Base-by-base conservation (phyloP, 2,797 vertebrate species). In the Cyclura pinguis region DNA sequence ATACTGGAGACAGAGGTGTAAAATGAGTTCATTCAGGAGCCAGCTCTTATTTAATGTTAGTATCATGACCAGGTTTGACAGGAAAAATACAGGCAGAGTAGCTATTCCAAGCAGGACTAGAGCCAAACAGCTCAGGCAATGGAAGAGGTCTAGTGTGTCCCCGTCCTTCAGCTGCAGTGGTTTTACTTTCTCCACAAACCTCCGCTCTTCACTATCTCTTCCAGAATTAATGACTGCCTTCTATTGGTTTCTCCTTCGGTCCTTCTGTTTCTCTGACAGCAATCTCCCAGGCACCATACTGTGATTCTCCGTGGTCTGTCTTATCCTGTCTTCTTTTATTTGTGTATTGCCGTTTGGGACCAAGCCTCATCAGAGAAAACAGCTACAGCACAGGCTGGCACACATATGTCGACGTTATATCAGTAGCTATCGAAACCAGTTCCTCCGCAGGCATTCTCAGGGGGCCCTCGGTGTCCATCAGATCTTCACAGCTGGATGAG, bases 401-500 rank as follows among this genome's bases (percentile, higher is more conserved):
- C 55, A 32, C 38, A 62, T 88, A 14, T 77, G 78, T 57, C 85
- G 18, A 8, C 73, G 74, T 93, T 76, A 64, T 14, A 47, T 57
- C 73, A n/a, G 59, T 67, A 93, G 67, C 89, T 90, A 74, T 18
- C 77, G 89, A 90, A 95, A 90, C 29, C 76, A 52, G 35, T 69
- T 91, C 22, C 10, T 93, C 74, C 74, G 38, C 84, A 90, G 57
- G 82, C 73, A 47, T 38, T 88, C 84, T 76, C 1, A 0, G 29
- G 85, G 88, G 69, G 86, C 62, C 38, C 80, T 88, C 88, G 4
- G 74, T 94, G 89, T 85, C 90, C 94, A 86, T 92, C 93, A 94
- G 88, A 94, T 94, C 87, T 94, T 95, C 91, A 94, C 91, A 91
- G 93, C 18, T 95, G 94, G 84, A 89, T 91, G 86, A 94, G 88